These are phyloP conservation scores for Brachionus calyciflorus DNA, from an alignment of 1,140 invertebrate genomes.

Conservation along the genomic window DNA sequence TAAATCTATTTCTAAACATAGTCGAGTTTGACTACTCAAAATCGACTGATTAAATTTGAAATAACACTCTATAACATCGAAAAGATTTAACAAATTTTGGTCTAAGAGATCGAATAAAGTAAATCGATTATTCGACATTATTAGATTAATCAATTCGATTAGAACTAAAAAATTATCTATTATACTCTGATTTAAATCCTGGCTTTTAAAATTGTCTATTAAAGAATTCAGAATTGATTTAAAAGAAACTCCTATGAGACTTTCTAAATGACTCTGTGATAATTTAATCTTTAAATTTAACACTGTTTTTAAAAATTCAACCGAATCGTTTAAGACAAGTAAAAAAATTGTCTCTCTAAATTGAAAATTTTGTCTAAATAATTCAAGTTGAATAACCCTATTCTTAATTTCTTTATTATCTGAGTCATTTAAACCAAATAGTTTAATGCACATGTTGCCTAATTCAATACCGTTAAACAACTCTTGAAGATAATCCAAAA, in stretches of 20 bases:
- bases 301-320: neutral
- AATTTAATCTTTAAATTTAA: slow-evolving; percentile 1
- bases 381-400: neutral
- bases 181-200: slow-evolving; percentile 7
- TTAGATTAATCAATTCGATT: neutral
- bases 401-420: neutral
- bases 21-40: neutral
- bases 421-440: neutral
- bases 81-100: neutral
- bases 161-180: slow-evolving; percentile 18
- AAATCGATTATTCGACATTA: slow-evolving; percentile 11
- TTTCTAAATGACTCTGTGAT: neutral
- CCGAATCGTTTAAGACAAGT: neutral
- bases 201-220: neutral
- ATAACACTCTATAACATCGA: slow-evolving; percentile 19
- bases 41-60: neutral
- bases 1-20: neutral
- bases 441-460: neutral
- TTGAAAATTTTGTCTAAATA: slow-evolving; percentile 12
- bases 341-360: neutral
- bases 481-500: neutral
- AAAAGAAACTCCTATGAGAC: neutral
- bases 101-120: neutral
- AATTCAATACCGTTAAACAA: slow-evolving; percentile 1
- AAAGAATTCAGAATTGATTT: neutral